Percentiles rank a stretch among this genome's conserved stretches.
These are phyloP conservation scores for Pogona vitticeps DNA, from an alignment of 2,113 vertebrate species.

Conservation along the genomic window DNA sequence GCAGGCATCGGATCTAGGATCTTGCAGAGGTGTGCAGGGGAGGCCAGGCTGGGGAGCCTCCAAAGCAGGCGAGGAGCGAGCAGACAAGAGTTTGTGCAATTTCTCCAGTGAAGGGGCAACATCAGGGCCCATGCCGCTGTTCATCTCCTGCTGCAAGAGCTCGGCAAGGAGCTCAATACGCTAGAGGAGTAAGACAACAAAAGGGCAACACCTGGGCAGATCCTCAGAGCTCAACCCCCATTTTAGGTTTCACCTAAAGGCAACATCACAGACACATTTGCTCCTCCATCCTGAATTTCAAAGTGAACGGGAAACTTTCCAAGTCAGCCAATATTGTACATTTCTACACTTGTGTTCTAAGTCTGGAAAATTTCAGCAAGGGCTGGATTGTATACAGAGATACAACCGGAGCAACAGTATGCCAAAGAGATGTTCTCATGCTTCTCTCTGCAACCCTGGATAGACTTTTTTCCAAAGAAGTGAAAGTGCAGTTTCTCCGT, in stretches of 20 bases:
- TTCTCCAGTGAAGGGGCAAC: constrained; percentile 40
- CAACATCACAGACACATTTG: not conserved
- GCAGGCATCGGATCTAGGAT: not conserved
- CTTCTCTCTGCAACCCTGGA: not conserved
- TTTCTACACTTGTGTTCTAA: too few relatives aligned
- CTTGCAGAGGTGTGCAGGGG: not conserved
- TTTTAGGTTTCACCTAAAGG: too few relatives aligned
- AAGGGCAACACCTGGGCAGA: not conserved
- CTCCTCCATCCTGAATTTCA: not conserved
- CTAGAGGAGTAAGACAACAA: constrained; percentile 25
- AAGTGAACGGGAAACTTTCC: not conserved
- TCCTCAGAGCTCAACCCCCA: too few relatives aligned
- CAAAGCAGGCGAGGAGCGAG: constrained; percentile 6
- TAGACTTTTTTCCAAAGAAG: not conserved
- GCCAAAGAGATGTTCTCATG: not conserved
- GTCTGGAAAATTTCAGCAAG: not conserved
- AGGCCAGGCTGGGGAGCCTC: constrained; percentile 17
- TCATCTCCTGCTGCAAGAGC: constrained; percentile 57
- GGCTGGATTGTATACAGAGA: not conserved
- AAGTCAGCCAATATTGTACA: not conserved
- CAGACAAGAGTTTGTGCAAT: constrained; percentile 40
- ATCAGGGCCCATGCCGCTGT: constrained; percentile 9
- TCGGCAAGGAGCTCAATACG: constrained; percentile 59
- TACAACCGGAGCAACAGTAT: not conserved
- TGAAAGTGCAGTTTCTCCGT: not conserved